Evolutionary conservation across 2,113 vertebrate species (phyloP).

Genomic region (Sphaerodactylus townsendi): DNA sequence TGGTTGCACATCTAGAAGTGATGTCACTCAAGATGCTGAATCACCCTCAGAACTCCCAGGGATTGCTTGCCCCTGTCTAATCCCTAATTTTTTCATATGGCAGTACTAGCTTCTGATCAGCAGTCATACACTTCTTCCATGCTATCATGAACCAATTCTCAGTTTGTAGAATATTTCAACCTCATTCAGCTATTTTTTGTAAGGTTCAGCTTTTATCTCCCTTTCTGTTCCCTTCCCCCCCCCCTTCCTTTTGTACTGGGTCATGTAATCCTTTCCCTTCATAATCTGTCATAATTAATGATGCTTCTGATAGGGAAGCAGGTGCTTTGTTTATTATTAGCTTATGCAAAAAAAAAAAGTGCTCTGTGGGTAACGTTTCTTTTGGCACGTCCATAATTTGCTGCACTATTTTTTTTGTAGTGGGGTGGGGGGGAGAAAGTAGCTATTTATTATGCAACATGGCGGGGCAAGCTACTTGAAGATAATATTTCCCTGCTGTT

Average conservation of each 20-base stretch:
- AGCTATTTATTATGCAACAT: not conserved
- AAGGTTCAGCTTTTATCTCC: not conserved
- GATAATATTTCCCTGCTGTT: conserved; percentile 2
- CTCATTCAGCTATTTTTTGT: not conserved
- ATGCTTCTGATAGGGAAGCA: conserved; percentile 16
- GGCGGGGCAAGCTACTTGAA: not conserved
- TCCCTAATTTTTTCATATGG: too few species aligned
- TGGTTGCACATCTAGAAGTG: too few species aligned
- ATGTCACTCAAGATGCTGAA: too few species aligned
- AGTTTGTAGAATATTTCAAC: not conserved
- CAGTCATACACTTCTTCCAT: too few species aligned
- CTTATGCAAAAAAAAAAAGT: not conserved
- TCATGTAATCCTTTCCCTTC: not conserved
- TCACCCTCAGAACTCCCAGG: too few species aligned
- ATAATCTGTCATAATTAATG: conserved; percentile 6
- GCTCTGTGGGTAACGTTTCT: not conserved
- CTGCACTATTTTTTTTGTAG: not conserved
- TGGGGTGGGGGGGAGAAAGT: not conserved
- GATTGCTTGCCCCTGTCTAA: too few species aligned
- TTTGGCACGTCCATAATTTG: not conserved
- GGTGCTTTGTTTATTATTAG: not conserved
- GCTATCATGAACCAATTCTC: not conserved
- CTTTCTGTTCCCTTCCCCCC: not conserved
- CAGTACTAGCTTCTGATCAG: too few species aligned
- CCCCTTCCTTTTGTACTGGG: not conserved